These are phyloP conservation scores for Acholoe squamosa DNA, from an alignment of 2,888 invertebrate species.

Conservation along the genomic window DNA sequence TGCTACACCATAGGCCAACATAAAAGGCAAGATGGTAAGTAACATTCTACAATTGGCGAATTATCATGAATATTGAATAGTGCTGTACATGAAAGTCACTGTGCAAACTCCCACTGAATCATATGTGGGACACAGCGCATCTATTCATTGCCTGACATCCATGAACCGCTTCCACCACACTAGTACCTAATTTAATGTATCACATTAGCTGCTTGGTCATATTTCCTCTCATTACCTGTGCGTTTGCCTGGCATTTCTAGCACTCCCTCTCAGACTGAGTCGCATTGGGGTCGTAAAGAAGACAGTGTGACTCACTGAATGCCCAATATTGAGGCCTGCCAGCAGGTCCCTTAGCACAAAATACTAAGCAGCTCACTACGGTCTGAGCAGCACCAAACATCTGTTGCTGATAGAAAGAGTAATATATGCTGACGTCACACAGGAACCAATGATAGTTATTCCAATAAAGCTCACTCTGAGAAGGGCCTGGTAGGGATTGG, in stretches of 20 bases:
- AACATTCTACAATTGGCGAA: too few relatives aligned
- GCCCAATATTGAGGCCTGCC: neutral
- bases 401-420: neutral
- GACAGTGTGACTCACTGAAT: neutral
- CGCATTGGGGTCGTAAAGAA: neutral
- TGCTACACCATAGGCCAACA: too few relatives aligned
- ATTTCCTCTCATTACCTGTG: constrained; percentile 22
- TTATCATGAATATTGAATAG: too few relatives aligned
- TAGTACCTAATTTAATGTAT: constrained; percentile 29
- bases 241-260: constrained; percentile 28
- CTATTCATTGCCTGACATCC: neutral
- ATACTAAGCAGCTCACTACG: too few relatives aligned
- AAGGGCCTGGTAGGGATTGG: neutral
- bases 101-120: too few relatives aligned
- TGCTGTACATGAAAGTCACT: too few relatives aligned
- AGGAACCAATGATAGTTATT: neutral
- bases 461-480: neutral
- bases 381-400: neutral
- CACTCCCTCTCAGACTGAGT: neutral
- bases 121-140: neutral
- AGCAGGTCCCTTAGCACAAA: neutral
- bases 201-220: neutral
- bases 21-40: too few relatives aligned
- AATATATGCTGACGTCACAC: neutral
- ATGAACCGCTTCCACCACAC: neutral